phyloP scores from a whole-genome alignment of 2,888 invertebrate genomes.

The Charanyca ferruginea region DNA sequence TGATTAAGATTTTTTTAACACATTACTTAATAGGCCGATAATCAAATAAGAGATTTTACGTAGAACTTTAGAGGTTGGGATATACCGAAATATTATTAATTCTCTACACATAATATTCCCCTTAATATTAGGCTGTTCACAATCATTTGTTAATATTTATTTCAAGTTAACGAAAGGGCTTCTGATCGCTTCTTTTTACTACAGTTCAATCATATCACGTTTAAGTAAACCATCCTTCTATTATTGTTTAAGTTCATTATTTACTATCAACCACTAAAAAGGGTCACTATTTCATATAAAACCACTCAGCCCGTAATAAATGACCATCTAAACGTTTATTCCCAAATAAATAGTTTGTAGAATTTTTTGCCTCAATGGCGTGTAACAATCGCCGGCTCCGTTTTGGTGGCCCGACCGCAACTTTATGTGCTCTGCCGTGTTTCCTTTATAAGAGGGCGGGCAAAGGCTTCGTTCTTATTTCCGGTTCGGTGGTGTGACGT shows the following conservation, averaged over 20 bases:
- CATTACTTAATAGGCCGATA: too few species aligned
- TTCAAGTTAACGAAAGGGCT: neutral
- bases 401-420: conserved; percentile 74
- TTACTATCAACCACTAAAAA: conserved; percentile 2
- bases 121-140: too few species aligned
- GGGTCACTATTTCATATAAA: conserved; percentile 11
- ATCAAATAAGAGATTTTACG: too few species aligned
- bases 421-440: conserved; percentile 77
- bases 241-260: neutral
- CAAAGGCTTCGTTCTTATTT: conserved; percentile 82
- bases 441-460: conserved; percentile 83
- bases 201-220: neutral
- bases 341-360: conserved; percentile 16
- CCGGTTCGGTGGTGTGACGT: conserved; percentile 83
- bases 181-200: neutral
- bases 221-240: neutral
- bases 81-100: too few species aligned
- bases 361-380: conserved; percentile 34
- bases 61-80: too few species aligned
- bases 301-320: conserved; percentile 29
- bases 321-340: conserved; percentile 22
- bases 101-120: too few species aligned
- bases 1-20: too few species aligned
- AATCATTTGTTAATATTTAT: neutral
- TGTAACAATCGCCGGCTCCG: conserved; percentile 37